phyloP scores from a whole-genome alignment of 2,113 vertebrate genomes.

The Pungitius pungitius region DNA sequence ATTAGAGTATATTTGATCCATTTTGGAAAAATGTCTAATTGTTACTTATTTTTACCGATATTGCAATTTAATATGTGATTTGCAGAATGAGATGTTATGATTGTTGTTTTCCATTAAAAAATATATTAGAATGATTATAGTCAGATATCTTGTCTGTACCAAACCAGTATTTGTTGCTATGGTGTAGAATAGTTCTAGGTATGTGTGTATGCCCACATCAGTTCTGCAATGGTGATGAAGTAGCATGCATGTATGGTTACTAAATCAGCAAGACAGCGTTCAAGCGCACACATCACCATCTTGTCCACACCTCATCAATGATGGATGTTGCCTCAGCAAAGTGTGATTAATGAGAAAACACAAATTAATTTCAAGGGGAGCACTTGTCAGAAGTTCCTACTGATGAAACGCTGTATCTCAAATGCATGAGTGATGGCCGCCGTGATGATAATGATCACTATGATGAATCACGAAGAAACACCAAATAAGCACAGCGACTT shows the following conservation, averaged over 20 bases:
- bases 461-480: conserved; percentile 60
- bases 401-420: conserved; percentile 66
- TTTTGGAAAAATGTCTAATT: not conserved
- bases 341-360: conserved; percentile 76
- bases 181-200: not conserved
- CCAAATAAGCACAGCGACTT: conserved; percentile 37
- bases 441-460: conserved; percentile 52
- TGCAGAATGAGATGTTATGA: not conserved
- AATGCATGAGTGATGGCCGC: conserved; percentile 63
- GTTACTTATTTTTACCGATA: not conserved
- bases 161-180: not conserved
- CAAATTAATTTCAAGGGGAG: conserved; percentile 77
- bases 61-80: not conserved
- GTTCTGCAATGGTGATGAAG: conserved; percentile 53
- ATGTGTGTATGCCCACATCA: not conserved
- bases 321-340: conserved; percentile 74
- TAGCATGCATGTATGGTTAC: conserved; percentile 47
- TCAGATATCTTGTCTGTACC: not conserved
- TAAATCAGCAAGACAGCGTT: conserved; percentile 72
- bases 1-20: not conserved
- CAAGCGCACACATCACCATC: conserved; percentile 54
- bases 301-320: conserved; percentile 68
- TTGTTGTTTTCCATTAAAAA: not conserved
- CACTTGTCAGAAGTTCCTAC: conserved; percentile 65
- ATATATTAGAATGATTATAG: not conserved